Base-by-base conservation (phyloP, 2,888 invertebrate genomes). In the Heliconius sara region DNA sequence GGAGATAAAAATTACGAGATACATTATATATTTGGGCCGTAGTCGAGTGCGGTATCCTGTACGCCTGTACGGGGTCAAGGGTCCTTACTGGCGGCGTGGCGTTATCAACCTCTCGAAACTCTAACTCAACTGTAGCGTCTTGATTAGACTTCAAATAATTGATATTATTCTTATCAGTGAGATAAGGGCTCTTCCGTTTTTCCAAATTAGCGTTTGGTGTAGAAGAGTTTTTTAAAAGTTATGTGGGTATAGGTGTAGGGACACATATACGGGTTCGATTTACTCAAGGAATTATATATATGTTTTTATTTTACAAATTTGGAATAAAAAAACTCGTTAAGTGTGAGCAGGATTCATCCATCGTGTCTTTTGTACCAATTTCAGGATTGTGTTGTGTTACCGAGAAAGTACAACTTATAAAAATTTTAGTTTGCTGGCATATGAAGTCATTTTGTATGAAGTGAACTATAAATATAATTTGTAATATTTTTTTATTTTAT, bases 1-100 rank as follows among this genome's bases (percentile, higher is more conserved):
- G 74, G 63, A 74, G 74, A 74, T 65, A 74, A 74, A 74, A 74
- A 74, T 74, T 65, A 74, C 43, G 63, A 65, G 63, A 74, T 72
- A 74, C 74, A 65, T 74, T 65, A 74, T 63, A 74, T 74, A 39
- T 74, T 39, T 74, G 43, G 74, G 25, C 43, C 60, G 47, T 27
- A 63, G 43, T 65, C 27, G 43, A 74, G 63, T 74, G 19, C 63
- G 74, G 74, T 74, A 60, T 73, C 72, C 72, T 73, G 13, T 73
- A 73, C 25, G 10, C 72, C 72, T 73, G 13, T 73, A 73, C 25
- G 10, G 22, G 27, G 72, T 73, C 72, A 34, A 73, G 72, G 34
- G 57, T n/a, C 57, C 72, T 34, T 13, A 72, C 25, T 57, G 27
- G 34, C 7, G 72, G 57, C 16, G n/a, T n/a, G 12, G 39, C n/a